Base-by-base conservation (phyloP, 2,113 vertebrate species). In the Microtus oregoni region DNA sequence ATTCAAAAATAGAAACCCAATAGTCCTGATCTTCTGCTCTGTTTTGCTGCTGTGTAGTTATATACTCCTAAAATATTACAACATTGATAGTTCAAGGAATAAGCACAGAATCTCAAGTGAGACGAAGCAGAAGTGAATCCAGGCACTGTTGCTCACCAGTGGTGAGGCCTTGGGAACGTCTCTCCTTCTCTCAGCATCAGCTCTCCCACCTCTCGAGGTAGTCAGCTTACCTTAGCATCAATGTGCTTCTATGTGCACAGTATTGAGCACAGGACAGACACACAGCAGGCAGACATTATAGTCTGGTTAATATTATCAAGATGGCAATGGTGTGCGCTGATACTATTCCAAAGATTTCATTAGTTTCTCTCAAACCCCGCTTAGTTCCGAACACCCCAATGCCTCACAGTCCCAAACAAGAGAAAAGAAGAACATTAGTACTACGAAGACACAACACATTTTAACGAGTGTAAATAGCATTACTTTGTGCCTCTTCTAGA, bases 1-100 rank as follows among this genome's bases (percentile, higher is more conserved):
- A 87, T 81, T 61, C 88, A 8, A 95, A 96, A 96, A 89, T 10
- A 82, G 65, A 92, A 94, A 93, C 77, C 5, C 7, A 86, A 63
- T 55, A 88, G 93, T 78, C 47, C 14, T 52, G 28, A 61, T 75
- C 61, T 5, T 89, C 90, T 90, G 26, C 82, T 68, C 38, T n/a
- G 4, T 89, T 89, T 91, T 78, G 30, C 47, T 91, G 22, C 13
- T 20, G 7, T 85, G 61, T 52, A 61, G 38, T 32, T 35, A 68
- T 26, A 6, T 26, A 72, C 90, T 73, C 58, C 47, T 82, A 58
- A 95, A 73, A 68, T 68, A 76, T 55, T 73, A 35, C 68, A 63
- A 52, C 24, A 70, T 7, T 55, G 41, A 26, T 12, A n/a, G 22
- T 10, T 52, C 73, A 32, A 15, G 65, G n/a, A 79, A 76, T 75